A percentile compares a stretch with the other conserved stretches of the same genome.
Evolutionary conservation across 2,888 invertebrate genomes (phyloP).

Genomic region (Helobdella robusta): DNA sequence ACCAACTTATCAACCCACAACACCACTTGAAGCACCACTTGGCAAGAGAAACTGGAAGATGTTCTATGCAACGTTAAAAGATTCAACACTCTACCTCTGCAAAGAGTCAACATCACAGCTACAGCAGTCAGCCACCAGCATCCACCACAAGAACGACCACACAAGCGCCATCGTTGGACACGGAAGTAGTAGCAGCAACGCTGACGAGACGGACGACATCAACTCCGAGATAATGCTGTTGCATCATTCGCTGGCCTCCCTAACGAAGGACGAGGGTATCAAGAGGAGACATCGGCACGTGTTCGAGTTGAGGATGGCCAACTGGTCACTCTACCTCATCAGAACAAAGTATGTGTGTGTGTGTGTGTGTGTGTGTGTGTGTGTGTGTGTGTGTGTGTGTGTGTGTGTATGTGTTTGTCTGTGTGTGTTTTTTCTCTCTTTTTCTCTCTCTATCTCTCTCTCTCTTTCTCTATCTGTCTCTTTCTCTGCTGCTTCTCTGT

Average conservation of each 20-base stretch:
- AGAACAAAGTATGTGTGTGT: slow-evolving; percentile 73
- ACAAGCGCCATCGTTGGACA: too few species aligned
- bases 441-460: too few species aligned
- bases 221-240: slow-evolving; percentile 58
- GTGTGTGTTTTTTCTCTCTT: too few species aligned
- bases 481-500: too few species aligned
- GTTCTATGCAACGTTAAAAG: slow-evolving; percentile 91
- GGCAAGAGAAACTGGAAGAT: slow-evolving; percentile 98
- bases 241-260: slow-evolving; percentile 88
- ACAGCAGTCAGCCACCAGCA: neutral
- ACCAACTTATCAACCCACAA: too few species aligned
- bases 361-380: too few species aligned
- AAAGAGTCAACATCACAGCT: slow-evolving; percentile 54
- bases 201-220: slow-evolving; percentile 40
- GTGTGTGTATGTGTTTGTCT: too few species aligned
- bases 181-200: slow-evolving; percentile 44
- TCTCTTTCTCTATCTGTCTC: too few species aligned
- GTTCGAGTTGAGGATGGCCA: slow-evolving; percentile 89
- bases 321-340: slow-evolving; percentile 92
- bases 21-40: slow-evolving; percentile 63
- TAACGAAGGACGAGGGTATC: slow-evolving; percentile 84
- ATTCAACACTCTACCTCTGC: slow-evolving; percentile 87
- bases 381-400: too few species aligned
- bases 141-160: too few species aligned
- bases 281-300: too few species aligned